Evolutionary conservation across 1,140 invertebrate species (phyloP).

Genomic region (Lethocerus indicus): DNA sequence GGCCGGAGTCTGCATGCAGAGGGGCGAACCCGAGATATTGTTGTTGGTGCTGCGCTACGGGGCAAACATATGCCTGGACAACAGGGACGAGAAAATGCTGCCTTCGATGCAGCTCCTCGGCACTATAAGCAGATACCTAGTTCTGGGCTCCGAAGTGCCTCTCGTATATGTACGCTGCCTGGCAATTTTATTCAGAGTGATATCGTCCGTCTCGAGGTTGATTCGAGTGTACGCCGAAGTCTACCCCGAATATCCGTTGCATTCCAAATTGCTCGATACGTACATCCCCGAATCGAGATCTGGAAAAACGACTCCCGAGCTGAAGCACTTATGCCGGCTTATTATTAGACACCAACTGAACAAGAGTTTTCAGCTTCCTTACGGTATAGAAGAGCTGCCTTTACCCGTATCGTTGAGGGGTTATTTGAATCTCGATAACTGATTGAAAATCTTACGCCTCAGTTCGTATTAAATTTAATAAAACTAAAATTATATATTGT

Average conservation of each 20-base stretch:
- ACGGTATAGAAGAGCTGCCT: constrained; percentile 45
- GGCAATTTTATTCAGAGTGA: background rate
- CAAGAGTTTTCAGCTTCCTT: constrained; percentile 47
- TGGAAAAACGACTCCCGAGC: constrained; percentile 10
- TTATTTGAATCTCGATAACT: too few species aligned
- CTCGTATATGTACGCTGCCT: background rate
- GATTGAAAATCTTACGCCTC: background rate
- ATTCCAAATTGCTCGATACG: background rate
- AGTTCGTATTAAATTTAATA: background rate
- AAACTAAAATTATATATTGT: background rate
- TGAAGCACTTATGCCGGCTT: constrained; percentile 36
- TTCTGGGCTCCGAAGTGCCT: background rate
- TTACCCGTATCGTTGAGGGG: too few species aligned
- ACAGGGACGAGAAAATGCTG: background rate
- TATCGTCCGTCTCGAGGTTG: background rate
- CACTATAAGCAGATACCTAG: background rate
- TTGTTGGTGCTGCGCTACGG: constrained; percentile 53
- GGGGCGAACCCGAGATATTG: constrained; percentile 49
- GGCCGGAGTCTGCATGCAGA: constrained; percentile 47
- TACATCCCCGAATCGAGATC: constrained; percentile 17
- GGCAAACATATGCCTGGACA: constrained; percentile 24
- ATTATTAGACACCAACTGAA: constrained; percentile 41
- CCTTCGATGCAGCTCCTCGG: background rate
- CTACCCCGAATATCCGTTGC: constrained; percentile 18
- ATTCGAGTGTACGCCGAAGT: background rate